Evolutionary conservation across 2,113 vertebrate genomes (phyloP).

Genomic region (Cheilinus undulatus): DNA sequence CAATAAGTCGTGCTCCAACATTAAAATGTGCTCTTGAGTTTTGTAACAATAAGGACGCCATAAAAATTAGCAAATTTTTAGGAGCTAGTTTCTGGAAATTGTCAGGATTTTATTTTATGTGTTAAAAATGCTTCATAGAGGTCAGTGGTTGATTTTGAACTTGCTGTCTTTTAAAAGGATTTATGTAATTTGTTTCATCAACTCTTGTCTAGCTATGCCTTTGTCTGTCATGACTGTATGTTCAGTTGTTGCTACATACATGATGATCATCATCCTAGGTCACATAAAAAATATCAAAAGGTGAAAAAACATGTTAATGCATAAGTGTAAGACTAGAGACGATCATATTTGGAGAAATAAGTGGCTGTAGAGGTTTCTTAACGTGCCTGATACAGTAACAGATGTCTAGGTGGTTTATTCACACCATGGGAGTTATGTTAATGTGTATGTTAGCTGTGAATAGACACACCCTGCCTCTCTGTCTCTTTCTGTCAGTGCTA

Average conservation of each 20-base stretch:
- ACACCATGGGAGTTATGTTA: constrained; percentile 73
- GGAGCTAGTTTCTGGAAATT: too few relatives aligned
- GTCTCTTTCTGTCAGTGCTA: constrained; percentile 77
- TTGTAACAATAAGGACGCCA: too few relatives aligned
- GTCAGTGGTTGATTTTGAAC: background rate
- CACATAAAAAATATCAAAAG: too few relatives aligned
- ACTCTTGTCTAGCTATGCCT: background rate
- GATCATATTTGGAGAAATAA: too few relatives aligned
- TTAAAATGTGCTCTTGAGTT: too few relatives aligned
- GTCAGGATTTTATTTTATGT: background rate
- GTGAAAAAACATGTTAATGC: too few relatives aligned
- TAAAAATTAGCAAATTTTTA: background rate
- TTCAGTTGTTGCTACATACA: too few relatives aligned
- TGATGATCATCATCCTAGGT: too few relatives aligned
- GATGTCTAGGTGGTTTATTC: constrained; percentile 73
- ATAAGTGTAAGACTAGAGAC: too few relatives aligned
- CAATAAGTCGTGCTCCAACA: too few relatives aligned
- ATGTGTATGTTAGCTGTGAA: constrained; percentile 67
- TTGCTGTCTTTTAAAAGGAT: background rate
- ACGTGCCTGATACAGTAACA: constrained; percentile 59
- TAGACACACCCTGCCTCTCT: constrained; percentile 71
- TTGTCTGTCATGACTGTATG: background rate
- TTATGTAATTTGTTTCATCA: background rate
- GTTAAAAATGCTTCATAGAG: background rate
- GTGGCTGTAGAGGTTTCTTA: background rate